phyloP scores from a whole-genome alignment of 2,113 vertebrate genomes.

The Varanus salvator region DNA sequence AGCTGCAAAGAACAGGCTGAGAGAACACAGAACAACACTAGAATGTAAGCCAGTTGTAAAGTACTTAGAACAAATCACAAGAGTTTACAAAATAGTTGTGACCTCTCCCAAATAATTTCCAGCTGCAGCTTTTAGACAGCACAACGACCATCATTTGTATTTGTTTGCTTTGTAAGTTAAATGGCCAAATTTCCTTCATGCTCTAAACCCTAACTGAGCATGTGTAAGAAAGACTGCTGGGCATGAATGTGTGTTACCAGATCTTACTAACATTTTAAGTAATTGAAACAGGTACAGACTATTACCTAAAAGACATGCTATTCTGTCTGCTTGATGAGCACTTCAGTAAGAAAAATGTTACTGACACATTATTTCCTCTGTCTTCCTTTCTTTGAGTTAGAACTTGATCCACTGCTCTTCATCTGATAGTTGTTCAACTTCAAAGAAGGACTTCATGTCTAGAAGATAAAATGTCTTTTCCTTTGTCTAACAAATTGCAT shows the following conservation, averaged over 20 bases:
- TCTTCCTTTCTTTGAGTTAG: background rate
- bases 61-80: background rate
- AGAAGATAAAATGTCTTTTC: background rate
- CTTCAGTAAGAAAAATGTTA: background rate
- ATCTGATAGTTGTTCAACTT: background rate
- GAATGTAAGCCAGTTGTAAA: background rate
- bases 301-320: background rate
- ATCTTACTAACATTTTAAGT: background rate
- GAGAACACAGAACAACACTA: background rate
- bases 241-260: background rate
- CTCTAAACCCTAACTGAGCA: background rate
- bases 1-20: conserved; percentile 9
- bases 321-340: background rate
- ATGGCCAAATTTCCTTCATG: background rate
- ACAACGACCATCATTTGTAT: background rate
- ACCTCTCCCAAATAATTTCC: background rate
- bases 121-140: background rate
- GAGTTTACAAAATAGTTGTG: background rate
- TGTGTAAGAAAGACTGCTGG: background rate
- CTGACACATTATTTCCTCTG: background rate
- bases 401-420: background rate
- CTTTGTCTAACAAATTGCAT: background rate
- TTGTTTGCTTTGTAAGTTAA: background rate
- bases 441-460: background rate
- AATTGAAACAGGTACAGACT: background rate